phyloP scores from a whole-genome alignment of 1,140 invertebrate species.

The Catajapyx aquilonaris region DNA sequence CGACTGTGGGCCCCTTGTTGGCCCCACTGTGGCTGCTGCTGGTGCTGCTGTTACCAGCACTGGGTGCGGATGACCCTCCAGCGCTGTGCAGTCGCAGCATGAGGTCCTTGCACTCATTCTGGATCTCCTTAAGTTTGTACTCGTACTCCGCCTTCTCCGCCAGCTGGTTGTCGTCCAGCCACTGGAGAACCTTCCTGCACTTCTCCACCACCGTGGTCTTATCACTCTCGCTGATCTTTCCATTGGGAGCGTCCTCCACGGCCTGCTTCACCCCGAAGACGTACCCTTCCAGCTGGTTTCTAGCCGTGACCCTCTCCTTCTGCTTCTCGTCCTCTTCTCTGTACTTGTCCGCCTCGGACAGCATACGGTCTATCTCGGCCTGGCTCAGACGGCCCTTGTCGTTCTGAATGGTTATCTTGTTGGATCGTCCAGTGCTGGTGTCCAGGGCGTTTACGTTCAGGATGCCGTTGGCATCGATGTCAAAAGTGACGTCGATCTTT shows the following conservation, averaged over 20 bases:
- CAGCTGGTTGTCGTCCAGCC: constrained; percentile 43
- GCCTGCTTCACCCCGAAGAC: constrained; percentile 42
- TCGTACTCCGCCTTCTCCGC: constrained; percentile 60
- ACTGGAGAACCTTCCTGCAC: too few relatives aligned
- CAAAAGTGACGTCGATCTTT: constrained; percentile 25
- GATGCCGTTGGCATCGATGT: constrained; percentile 22
- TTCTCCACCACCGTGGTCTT: constrained; percentile 30
- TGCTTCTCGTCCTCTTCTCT: constrained; percentile 27
- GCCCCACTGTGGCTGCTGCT: constrained; percentile 19
- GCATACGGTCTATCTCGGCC: constrained; percentile 42
- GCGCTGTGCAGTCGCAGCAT: constrained; percentile 53
- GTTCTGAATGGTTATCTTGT: constrained; percentile 32
- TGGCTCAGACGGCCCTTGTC: constrained; percentile 40
- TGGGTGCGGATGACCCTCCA: too few relatives aligned
- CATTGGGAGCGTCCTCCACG: constrained; percentile 33
- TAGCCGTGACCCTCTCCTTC: constrained; percentile 30
- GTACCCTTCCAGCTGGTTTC: constrained; percentile 47
- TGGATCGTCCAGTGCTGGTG: constrained; percentile 22
- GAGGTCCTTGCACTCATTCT: constrained; percentile 43
- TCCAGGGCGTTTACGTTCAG: constrained; percentile 25
- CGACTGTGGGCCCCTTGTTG: constrained; percentile 35
- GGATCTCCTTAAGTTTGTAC: constrained; percentile 44
- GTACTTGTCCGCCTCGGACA: constrained; percentile 27
- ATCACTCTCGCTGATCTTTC: constrained; percentile 34
- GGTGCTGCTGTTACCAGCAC: constrained; percentile 15